These are phyloP conservation scores for Caradrina clavipalpis DNA, from an alignment of 2,888 invertebrate species.

Conservation along the genomic window DNA sequence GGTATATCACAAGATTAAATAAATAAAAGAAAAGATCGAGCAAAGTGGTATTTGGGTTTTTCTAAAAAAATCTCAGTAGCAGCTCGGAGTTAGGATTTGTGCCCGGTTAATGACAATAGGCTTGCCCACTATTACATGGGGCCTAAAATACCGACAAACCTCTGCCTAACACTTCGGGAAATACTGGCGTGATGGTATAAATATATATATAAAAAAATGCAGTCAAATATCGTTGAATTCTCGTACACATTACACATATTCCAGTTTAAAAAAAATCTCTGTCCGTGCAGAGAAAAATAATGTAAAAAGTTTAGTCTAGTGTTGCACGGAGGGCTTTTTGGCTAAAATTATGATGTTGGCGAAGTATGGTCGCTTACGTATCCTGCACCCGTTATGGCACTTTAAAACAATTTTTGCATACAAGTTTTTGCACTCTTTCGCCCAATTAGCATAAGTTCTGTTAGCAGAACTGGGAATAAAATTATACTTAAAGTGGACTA, in stretches of 20 bases:
- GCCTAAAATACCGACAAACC: no score
- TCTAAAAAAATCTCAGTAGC: no score
- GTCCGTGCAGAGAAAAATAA: constrained; percentile 28
- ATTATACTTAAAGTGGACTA: constrained; percentile 39
- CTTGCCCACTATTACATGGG: no score
- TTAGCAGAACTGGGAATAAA: constrained; percentile 52
- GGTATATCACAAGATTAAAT: no score
- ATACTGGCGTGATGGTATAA: no score
- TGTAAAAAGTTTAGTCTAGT: constrained; percentile 41
- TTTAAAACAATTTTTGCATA: constrained; percentile 63
- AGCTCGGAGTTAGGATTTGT: no score
- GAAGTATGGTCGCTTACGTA: constrained; percentile 54
- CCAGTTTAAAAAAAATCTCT: constrained; percentile 20
- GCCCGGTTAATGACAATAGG: no score
- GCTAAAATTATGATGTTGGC: constrained; percentile 55
- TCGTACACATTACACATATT: constrained; percentile 7
- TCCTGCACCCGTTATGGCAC: constrained; percentile 58
- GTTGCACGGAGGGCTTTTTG: constrained; percentile 44
- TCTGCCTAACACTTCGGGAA: no score
- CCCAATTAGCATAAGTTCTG: constrained; percentile 67
- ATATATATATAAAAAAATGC: background rate
- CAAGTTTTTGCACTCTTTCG: constrained; percentile 56
- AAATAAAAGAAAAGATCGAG: no score
- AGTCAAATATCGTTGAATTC: constrained; percentile 10
- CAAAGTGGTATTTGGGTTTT: no score